A percentile compares a stretch with the other conserved stretches of the same genome.
phyloP scores from a whole-genome alignment of 2,888 invertebrate genomes.

The Diarsia mendica region DNA sequence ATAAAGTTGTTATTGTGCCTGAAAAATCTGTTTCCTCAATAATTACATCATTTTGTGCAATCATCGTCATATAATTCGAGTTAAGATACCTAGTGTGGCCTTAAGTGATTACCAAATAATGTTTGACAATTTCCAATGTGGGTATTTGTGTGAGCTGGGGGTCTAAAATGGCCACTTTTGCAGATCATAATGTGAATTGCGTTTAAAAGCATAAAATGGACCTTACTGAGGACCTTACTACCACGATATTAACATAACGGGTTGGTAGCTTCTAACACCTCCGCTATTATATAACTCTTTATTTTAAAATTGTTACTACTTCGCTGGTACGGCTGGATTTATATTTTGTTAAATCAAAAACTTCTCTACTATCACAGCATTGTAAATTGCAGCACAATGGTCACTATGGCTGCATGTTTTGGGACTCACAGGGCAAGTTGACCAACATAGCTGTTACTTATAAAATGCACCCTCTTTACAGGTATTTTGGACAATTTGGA shows the following conservation, averaged over 20 bases:
- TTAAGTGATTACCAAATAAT: conserved; percentile 35
- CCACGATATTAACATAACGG: neutral
- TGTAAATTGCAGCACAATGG: too few relatives aligned
- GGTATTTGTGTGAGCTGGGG: neutral
- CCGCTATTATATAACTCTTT: neutral
- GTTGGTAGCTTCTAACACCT: neutral
- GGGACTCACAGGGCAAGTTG: neutral
- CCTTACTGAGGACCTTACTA: too few relatives aligned
- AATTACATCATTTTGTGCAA: neutral
- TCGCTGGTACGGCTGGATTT: neutral
- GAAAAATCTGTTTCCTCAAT: neutral
- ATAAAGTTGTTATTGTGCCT: neutral
- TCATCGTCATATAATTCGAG: conserved; percentile 30
- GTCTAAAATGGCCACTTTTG: too few relatives aligned
- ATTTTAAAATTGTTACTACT: neutral
- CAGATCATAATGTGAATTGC: too few relatives aligned
- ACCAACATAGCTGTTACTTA: neutral
- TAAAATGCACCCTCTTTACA: conserved; percentile 60
- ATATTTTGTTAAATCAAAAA: neutral
- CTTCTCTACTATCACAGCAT: neutral
- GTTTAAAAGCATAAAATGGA: too few relatives aligned
- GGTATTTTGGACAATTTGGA: conserved; percentile 91
- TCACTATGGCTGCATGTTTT: neutral
- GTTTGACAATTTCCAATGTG: neutral
- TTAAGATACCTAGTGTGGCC: conserved; percentile 22